These are phyloP conservation scores for Pseudorectes ferrugineus DNA, from an alignment of 2,113 vertebrate species.

Conservation along the genomic window DNA sequence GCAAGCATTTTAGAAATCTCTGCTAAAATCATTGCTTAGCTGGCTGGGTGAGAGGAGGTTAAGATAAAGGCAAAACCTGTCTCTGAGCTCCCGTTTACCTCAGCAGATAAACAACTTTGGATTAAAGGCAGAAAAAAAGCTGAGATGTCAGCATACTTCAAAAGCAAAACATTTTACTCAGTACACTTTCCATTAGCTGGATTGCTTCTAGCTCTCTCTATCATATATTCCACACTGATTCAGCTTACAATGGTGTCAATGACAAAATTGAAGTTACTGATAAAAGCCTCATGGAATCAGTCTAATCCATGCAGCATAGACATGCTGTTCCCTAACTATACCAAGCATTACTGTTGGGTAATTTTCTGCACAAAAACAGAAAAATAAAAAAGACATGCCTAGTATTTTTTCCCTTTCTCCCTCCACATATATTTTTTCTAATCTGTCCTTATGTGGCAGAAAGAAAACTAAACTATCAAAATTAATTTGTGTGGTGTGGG, in stretches of 20 bases:
- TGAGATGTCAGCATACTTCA: slow-evolving; percentile 58
- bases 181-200: slow-evolving; percentile 44
- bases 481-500: background rate
- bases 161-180: slow-evolving; percentile 43
- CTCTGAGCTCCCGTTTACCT: slow-evolving; percentile 46
- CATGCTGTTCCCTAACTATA: background rate
- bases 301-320: background rate
- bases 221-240: background rate
- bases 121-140: background rate
- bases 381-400: background rate
- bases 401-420: background rate
- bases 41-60: slow-evolving; percentile 16
- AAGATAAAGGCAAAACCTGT: slow-evolving; percentile 46
- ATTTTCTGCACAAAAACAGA: background rate
- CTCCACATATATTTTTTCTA: background rate
- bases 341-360: background rate
- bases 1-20: slow-evolving; percentile 16
- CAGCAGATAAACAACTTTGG: slow-evolving; percentile 60
- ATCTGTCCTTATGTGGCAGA: background rate
- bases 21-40: slow-evolving; percentile 25
- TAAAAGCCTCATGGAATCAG: slow-evolving; percentile 30
- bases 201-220: slow-evolving; percentile 29
- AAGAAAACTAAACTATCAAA: background rate
- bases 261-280: slow-evolving; percentile 46
- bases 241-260: slow-evolving; percentile 17